These are phyloP conservation scores for Haliclystus octoradiatus DNA, from an alignment of 30 jellyfish, hydroid and myxozoan species.

Conservation along the genomic window DNA sequence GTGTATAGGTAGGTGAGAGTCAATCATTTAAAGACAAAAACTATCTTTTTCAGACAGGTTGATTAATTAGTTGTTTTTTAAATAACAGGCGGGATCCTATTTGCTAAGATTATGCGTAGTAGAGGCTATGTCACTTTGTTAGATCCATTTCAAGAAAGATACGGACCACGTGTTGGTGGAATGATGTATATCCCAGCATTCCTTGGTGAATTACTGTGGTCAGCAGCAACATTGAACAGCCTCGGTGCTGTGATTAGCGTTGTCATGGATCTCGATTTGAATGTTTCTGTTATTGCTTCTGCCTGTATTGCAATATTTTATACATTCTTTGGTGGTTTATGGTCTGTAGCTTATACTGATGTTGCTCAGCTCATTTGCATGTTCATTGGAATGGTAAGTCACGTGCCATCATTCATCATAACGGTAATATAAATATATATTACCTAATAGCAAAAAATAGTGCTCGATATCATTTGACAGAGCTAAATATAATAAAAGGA, in stretches of 20 bases:
- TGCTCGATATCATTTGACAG: too few relatives aligned
- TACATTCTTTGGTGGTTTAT: conserved; percentile 97
- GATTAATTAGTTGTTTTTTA: background rate
- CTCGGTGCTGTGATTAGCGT: conserved; percentile 96
- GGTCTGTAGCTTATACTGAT: conserved; percentile 99
- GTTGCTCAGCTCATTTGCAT: conserved; percentile 96
- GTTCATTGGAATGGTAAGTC: conserved; percentile 96
- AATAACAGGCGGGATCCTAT: conserved; percentile 80
- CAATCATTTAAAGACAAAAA: background rate
- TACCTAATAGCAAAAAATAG: too few relatives aligned
- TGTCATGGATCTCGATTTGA: conserved; percentile 46
- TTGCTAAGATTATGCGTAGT: conserved; percentile 94
- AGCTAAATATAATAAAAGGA: too few relatives aligned
- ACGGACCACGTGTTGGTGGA: conserved; percentile 92
- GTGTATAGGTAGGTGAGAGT: conserved; percentile 53
- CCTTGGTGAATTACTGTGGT: conserved; percentile 97
- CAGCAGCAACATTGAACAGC: conserved; percentile 96
- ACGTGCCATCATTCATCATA: too few relatives aligned
- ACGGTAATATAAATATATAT: too few relatives aligned
- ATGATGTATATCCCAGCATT: conserved; percentile 96
- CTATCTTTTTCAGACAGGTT: too few relatives aligned
- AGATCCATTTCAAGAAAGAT: conserved; percentile 97
- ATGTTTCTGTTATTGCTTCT: conserved; percentile 67
- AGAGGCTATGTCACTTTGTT: conserved; percentile 94
- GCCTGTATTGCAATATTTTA: conserved; percentile 97